Base-by-base conservation (phyloP, 2,113 vertebrate genomes). In the Cygnus buccinator region DNA sequence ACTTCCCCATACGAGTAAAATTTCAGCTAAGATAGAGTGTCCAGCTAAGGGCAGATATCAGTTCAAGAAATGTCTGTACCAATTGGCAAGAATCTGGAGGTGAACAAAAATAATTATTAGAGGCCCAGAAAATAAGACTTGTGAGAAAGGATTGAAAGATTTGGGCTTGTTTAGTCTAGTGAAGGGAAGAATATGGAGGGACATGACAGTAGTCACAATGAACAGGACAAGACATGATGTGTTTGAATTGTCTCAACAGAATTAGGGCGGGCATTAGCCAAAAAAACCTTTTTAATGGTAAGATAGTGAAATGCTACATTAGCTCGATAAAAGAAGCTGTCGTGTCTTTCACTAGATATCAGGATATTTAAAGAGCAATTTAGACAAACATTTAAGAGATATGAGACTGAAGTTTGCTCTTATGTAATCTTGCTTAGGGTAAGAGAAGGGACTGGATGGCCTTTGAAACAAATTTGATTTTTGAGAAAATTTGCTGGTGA, bases 101-200 rank as follows among this genome's bases (percentile, higher is more conserved):
- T 55, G 75, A 86, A 19, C 48, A 57, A 17, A 20, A 80, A 66
- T 79, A 90, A 46, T 88, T 90, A 80, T 73, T 37, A 65, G 54
- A 88, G 75, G 79, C 76, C n/a, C 63, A 70, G 55, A 90, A 90
- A 73, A 41, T 55, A 26, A 2, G 10, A 6, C 31, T 62, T 31
- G 37, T 44, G 75, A 92, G 85, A 86, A 81, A 90, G 83, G 72
- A n/a, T 44, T 0, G 1, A 76, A 82, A 48, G 55, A 88, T 26
- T 14, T 80, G 18, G 23, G 23, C 92, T 97, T 96, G 92, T 96
- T 97, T 96, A 95, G 95, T 97, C 95, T 96, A 41, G 50, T 59
- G 33, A 85, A 73, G 52, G 63, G 75, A 93, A 90, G 88, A 95
- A 95, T 90, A 67, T 88, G 44, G 67, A 86, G 55, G 83, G 72